These are phyloP conservation scores for Thymelicus sylvestris DNA, from an alignment of 2,888 invertebrate species.

Conservation along the genomic window DNA sequence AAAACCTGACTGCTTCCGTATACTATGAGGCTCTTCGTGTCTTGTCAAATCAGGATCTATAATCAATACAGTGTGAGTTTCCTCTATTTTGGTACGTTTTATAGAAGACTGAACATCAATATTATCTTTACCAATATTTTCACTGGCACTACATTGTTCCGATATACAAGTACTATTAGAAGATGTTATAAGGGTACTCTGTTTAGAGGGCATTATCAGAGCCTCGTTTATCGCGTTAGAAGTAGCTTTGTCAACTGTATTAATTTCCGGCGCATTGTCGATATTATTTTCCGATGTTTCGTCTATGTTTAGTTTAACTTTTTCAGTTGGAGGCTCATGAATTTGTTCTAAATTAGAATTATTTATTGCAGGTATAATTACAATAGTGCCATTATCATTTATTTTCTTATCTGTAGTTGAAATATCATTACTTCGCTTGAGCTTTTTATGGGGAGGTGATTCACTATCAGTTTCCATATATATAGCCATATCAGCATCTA, in stretches of 20 bases:
- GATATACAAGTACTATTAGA: not conserved
- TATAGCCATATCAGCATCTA: not conserved
- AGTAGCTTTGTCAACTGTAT: not conserved
- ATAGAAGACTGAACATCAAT: not conserved
- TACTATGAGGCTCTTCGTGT: not conserved
- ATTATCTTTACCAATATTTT: not conserved
- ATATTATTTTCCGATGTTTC: not conserved
- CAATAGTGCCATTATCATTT: not conserved
- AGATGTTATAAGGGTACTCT: not conserved
- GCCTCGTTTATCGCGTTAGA: slow-evolving; percentile 3
- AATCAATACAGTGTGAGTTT: not conserved
- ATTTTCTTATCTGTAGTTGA: not conserved
- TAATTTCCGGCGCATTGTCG: not conserved
- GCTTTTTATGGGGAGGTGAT: not conserved
- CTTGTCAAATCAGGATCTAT: not conserved
- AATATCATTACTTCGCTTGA: not conserved
- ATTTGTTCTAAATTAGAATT: not conserved
- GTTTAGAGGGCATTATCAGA: not conserved
- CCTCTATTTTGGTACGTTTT: not conserved
- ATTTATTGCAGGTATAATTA: no score
- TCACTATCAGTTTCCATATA: not conserved
- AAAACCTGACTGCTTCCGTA: not conserved
- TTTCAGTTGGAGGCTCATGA: not conserved
- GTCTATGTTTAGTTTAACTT: not conserved
- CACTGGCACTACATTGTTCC: not conserved